Evolutionary conservation across 2,888 invertebrate genomes (phyloP).

Genomic region (Lutraria lutraria): DNA sequence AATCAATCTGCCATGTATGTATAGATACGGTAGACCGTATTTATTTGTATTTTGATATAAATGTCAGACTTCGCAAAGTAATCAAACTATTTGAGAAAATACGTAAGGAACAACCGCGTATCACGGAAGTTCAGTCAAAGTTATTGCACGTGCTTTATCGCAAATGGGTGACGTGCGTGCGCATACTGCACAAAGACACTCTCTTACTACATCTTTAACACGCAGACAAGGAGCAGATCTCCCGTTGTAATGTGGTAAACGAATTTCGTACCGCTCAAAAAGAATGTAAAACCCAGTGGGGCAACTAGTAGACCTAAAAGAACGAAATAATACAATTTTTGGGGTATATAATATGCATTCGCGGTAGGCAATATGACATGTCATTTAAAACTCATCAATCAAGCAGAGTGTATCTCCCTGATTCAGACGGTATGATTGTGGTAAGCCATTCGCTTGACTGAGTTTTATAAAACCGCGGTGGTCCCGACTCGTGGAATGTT

Average conservation of each 20-base stretch:
- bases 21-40: no score
- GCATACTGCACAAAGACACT: not conserved
- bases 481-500: slow-evolving; percentile 16
- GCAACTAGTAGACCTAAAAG: slow-evolving; percentile 1
- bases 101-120: not conserved
- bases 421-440: slow-evolving; percentile 46
- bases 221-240: not conserved
- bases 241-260: slow-evolving; percentile 14
- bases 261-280: slow-evolving; percentile 5
- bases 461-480: slow-evolving; percentile 40
- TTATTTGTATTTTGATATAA: no score
- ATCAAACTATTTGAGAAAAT: no score
- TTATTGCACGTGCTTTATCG: not conserved
- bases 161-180: not conserved
- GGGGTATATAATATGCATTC: slow-evolving; percentile 53
- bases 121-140: not conserved
- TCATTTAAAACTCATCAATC: slow-evolving; percentile 67
- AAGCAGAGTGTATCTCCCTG: slow-evolving; percentile 37
- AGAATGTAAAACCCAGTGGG: slow-evolving; percentile 25
- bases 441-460: slow-evolving; percentile 34
- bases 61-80: no score
- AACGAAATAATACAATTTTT: slow-evolving; percentile 3
- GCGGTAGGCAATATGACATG: slow-evolving; percentile 65
- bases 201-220: not conserved
- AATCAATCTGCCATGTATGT: no score